phyloP scores from a whole-genome alignment of 2,113 vertebrate species.

The Leuciscus idus region DNA sequence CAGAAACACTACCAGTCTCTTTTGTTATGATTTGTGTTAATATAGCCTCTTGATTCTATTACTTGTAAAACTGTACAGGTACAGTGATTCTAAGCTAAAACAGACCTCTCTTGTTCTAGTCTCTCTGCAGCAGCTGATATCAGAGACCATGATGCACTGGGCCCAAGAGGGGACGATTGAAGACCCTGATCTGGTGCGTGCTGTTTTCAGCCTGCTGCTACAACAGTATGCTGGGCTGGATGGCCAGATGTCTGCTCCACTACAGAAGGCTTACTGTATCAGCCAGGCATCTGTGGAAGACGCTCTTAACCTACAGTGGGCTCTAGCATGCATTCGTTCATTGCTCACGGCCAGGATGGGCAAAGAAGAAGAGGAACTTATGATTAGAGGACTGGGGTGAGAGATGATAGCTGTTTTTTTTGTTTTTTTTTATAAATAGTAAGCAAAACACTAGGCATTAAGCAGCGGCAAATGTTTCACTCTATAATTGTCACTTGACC shows the following conservation, averaged over 20 bases:
- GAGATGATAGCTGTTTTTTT: neutral
- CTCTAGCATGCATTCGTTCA: slow-evolving; percentile 90
- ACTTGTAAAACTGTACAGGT: neutral
- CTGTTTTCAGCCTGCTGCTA: slow-evolving; percentile 88
- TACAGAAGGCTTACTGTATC: slow-evolving; percentile 90
- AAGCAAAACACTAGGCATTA: neutral
- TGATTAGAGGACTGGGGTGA: slow-evolving; percentile 94
- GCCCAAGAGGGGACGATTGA: slow-evolving; percentile 88
- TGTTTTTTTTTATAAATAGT: neutral
- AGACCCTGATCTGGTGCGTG: slow-evolving; percentile 84
- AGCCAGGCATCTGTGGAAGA: slow-evolving; percentile 88
- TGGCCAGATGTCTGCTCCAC: slow-evolving; percentile 81
- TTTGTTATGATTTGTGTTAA: neutral
- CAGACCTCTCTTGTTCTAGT: slow-evolving; percentile 67
- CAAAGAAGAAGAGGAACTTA: slow-evolving; percentile 91
- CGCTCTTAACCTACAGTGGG: slow-evolving; percentile 86
- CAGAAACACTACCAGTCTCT: slow-evolving; percentile 59
- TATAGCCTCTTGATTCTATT: neutral
- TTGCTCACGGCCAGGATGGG: slow-evolving; percentile 93
- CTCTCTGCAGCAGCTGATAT: slow-evolving; percentile 88
- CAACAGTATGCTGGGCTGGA: slow-evolving; percentile 89
- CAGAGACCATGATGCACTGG: slow-evolving; percentile 90
- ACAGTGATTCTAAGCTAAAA: neutral
- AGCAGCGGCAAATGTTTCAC: neutral
- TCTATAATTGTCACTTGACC: neutral